A percentile compares a stretch with the other conserved stretches of the same genome.
Evolutionary conservation across 2,888 invertebrate species (phyloP).

Genomic region (Morinoia aosen): DNA sequence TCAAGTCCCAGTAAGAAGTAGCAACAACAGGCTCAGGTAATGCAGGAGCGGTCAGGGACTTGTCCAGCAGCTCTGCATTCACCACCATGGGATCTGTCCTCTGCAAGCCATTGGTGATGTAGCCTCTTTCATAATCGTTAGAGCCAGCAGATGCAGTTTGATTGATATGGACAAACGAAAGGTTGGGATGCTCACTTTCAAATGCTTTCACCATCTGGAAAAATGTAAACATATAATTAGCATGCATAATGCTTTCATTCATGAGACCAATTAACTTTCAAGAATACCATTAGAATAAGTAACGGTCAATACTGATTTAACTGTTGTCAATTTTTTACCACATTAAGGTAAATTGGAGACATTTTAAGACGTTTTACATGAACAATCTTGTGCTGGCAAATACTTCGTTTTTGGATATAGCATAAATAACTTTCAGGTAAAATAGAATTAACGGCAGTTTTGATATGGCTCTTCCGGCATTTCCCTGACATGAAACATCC

Average conservation of each 20-base stretch:
- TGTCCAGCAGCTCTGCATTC: slow-evolving; percentile 22
- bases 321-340: too few relatives aligned
- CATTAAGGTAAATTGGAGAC: too few relatives aligned
- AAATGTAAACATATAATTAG: neutral
- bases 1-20: slow-evolving; percentile 17
- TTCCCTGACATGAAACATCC: too few relatives aligned
- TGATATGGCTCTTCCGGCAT: too few relatives aligned
- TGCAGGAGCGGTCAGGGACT: slow-evolving; percentile 18
- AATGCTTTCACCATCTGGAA: slow-evolving; percentile 31
- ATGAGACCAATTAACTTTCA: too few relatives aligned
- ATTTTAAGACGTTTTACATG: too few relatives aligned
- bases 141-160: slow-evolving; percentile 9
- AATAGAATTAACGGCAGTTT: too few relatives aligned
- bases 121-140: neutral
- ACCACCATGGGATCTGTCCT: slow-evolving; percentile 26
- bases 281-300: too few relatives aligned
- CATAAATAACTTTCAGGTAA: too few relatives aligned
- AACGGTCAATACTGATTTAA: too few relatives aligned
- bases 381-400: too few relatives aligned
- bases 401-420: too few relatives aligned
- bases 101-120: slow-evolving; percentile 33
- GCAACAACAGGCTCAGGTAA: slow-evolving; percentile 28
- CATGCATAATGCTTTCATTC: neutral
- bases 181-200: slow-evolving; percentile 9
- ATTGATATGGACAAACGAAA: slow-evolving; percentile 39